Evolutionary conservation across 2,113 vertebrate genomes (phyloP).

Genomic region (Toxostoma redivivum): DNA sequence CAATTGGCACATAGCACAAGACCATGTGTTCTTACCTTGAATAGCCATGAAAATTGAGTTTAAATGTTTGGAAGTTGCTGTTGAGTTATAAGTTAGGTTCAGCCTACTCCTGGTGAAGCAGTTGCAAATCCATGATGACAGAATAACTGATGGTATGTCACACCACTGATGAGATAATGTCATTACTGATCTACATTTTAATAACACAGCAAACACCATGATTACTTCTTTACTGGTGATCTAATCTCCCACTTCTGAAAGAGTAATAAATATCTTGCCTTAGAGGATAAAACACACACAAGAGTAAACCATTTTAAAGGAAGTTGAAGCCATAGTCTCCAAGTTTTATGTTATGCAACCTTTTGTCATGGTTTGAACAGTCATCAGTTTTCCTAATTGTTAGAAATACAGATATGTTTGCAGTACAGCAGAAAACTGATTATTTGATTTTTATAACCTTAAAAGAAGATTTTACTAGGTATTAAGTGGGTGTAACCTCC

Average conservation of each 20-base stretch:
- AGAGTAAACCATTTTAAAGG: background rate
- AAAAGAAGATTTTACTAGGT: background rate
- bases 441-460: background rate
- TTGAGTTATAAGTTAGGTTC: background rate
- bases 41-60: background rate
- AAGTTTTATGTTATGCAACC: background rate
- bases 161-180: background rate
- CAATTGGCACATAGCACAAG: background rate
- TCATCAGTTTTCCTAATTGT: background rate
- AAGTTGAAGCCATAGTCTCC: background rate
- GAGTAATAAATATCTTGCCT: background rate
- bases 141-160: background rate
- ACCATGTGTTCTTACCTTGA: background rate
- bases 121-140: background rate
- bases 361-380: background rate
- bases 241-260: background rate
- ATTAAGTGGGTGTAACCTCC: background rate
- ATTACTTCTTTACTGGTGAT: background rate
- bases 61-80: background rate
- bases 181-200: background rate
- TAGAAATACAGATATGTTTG: background rate
- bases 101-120: background rate
- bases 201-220: background rate
- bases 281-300: background rate
- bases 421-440: background rate